Evolutionary conservation across 2,888 invertebrate species (phyloP).

Genomic region (Andrena marginata): DNA sequence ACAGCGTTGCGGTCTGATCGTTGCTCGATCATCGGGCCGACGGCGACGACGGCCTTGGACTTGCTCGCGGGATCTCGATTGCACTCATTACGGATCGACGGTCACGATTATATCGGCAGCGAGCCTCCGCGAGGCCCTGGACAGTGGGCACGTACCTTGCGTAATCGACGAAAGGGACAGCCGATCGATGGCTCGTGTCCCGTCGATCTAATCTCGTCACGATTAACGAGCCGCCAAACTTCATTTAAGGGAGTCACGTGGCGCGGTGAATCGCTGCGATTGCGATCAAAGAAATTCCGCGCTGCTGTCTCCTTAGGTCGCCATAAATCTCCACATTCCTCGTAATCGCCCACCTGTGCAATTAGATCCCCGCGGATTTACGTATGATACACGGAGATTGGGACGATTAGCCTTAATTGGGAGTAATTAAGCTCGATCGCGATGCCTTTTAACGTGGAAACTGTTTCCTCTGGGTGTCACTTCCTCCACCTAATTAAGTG

Average conservation of each 20-base stretch:
- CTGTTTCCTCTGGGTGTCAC: not conserved
- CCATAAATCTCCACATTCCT: not conserved
- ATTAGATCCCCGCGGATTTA: not conserved
- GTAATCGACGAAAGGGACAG: slow-evolving; percentile 7
- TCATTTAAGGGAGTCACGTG: slow-evolving; percentile 16
- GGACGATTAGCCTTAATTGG: not conserved
- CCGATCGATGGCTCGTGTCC: not conserved
- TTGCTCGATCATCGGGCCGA: slow-evolving; percentile 63
- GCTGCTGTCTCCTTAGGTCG: not conserved
- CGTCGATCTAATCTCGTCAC: no score
- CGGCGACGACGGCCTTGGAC: slow-evolving; percentile 76
- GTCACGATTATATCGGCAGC: slow-evolving; percentile 30
- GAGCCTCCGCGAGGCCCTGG: not conserved
- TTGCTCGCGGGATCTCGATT: slow-evolving; percentile 76
- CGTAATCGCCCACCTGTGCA: not conserved
- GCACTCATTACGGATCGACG: slow-evolving; percentile 57
- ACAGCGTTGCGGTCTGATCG: slow-evolving; percentile 75
- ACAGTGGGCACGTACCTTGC: slow-evolving; percentile 11
- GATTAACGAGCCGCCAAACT: not conserved
- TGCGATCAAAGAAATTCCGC: slow-evolving; percentile 32
- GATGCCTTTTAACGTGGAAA: not conserved
- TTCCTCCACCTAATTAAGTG: no score
- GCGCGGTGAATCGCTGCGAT: not conserved
- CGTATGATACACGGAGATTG: slow-evolving; percentile 3
- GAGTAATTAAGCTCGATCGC: not conserved